Evolutionary conservation across 2,797 vertebrate species (phyloP), one percentile per base, ranked within the genome.

Genomic region (Ammospiza maritima): DNA sequence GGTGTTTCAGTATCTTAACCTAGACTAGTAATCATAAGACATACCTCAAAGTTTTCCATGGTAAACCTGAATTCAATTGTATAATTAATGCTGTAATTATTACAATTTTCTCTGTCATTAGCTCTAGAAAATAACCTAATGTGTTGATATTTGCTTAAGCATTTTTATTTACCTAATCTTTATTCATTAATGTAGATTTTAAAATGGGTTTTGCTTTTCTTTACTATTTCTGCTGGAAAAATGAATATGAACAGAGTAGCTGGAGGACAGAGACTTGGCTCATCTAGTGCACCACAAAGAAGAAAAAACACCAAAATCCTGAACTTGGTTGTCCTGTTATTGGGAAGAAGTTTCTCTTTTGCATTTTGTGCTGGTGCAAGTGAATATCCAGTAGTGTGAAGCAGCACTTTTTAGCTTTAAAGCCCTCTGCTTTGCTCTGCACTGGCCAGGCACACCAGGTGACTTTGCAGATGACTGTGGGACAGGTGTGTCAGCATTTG

Each of bases 71-170:
- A 93, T 75, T 90, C 58, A 72, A 22, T 69, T 80, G 20, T 75
- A 40, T 87, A 83, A 91, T 95, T 83, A 85, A 80, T 78, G 30
- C 36, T 86, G 21, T 65, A 84, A 83, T 93, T 89, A 75, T 85
- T 88, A 62, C 34, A 66, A 58, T 84, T 91, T 78, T 66, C 4
- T 91, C 32, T 90, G 84, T 88, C 93, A 84, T 91, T 93, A 81
- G 26, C 62, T 84, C 58, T 91, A 90, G 81, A 90, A 90, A 90
- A 93, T 77, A 93, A 85, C 30, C 50, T 93, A 73, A 75, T 87
- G 64, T 90, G 72, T 94, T 92, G 77, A 71, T 94, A 74, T 67
- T 85, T 92, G 90, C 76, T 85, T 53, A 73, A 73, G 34, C 4
- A 3, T 36, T 79, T 95, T 85, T 87, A 74, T 94, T 90, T 88